Evolutionary conservation across 2,113 vertebrate genomes (phyloP).

Genomic region (Albula goreensis): DNA sequence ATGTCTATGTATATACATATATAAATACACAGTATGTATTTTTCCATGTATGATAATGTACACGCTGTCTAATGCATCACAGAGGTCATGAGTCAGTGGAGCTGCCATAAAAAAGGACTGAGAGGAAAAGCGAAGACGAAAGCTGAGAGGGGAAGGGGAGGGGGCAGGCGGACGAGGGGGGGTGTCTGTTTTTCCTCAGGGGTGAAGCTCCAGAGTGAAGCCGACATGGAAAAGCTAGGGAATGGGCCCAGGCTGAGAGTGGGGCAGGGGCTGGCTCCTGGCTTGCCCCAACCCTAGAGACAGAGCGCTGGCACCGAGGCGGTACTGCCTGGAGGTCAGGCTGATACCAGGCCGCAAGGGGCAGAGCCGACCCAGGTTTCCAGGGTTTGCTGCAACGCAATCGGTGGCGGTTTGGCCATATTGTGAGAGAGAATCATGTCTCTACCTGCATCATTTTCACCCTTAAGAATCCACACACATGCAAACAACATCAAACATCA

Average conservation of each 20-base stretch:
- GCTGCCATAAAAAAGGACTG: conserved; percentile 62
- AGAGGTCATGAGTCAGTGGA: conserved; percentile 66
- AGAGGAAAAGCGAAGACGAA: conserved; percentile 50
- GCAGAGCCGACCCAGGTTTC: conserved; percentile 21
- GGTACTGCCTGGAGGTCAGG: conserved; percentile 29
- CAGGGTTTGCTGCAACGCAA: no score
- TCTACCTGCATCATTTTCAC: not conserved
- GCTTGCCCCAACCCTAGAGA: conserved; percentile 35
- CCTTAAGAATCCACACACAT: not conserved
- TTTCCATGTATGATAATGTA: conserved; percentile 42
- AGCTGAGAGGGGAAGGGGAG: conserved; percentile 34
- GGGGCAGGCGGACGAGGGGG: conserved; percentile 36
- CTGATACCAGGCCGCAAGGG: conserved; percentile 28
- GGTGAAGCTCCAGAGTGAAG: conserved; percentile 56
- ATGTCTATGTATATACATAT: not conserved
- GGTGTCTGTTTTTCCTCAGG: conserved; percentile 76
- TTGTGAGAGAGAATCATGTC: no score
- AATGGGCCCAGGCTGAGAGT: conserved; percentile 61
- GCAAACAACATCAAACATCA: not conserved
- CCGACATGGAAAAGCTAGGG: conserved; percentile 70
- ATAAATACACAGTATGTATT: conserved; percentile 32
- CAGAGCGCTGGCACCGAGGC: conserved; percentile 32
- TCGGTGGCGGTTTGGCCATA: no score
- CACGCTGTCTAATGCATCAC: conserved; percentile 58
- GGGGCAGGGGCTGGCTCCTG: conserved; percentile 42